Evolutionary conservation across 2,113 vertebrate genomes (phyloP).

Genomic region (Leptosomus discolor): DNA sequence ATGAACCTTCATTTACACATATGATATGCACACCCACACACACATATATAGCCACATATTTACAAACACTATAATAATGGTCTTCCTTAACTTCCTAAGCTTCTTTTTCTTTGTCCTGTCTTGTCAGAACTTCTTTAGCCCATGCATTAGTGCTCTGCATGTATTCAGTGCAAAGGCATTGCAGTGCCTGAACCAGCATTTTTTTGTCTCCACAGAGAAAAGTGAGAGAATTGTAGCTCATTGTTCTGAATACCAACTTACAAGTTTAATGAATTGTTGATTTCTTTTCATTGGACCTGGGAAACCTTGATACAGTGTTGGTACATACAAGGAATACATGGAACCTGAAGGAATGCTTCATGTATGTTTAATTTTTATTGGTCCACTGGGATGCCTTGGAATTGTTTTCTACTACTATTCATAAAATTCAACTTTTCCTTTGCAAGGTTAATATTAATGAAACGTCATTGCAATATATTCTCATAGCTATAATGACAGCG

Average conservation of each 20-base stretch:
- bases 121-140: background rate
- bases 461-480: background rate
- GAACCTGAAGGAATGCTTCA: background rate
- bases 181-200: background rate
- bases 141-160: background rate
- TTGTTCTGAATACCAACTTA: background rate
- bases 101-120: background rate
- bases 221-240: background rate
- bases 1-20: background rate
- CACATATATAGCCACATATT: background rate
- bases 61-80: background rate
- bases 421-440: background rate
- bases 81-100: background rate
- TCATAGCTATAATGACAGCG: background rate
- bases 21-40: fast-evolving
- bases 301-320: background rate
- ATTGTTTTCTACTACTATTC: background rate
- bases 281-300: background rate
- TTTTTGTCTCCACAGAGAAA: background rate
- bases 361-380: slow-evolving; percentile 15
- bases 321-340: background rate
- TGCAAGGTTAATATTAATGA: background rate
- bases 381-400: background rate
- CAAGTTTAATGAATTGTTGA: background rate
- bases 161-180: background rate